A percentile compares a stretch with the other conserved stretches of the same genome.
Conservation (phyloP, 2,888 invertebrate genomes). For the Trypoxylon attenuatum region DNA sequence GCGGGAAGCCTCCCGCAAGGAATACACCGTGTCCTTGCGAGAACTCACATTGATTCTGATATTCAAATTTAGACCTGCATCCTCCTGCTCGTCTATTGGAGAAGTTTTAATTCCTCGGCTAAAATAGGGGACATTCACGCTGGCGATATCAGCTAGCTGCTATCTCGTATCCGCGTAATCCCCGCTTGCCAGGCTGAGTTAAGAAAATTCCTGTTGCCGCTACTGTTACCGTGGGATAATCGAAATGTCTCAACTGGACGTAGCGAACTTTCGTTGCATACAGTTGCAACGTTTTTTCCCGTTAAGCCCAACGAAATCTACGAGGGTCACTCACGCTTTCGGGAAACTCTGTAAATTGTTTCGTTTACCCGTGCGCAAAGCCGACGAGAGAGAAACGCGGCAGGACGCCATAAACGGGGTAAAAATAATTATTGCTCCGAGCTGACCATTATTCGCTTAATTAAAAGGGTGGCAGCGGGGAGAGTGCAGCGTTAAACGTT, state of each 20-base stretch:
- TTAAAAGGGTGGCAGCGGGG: neutral
- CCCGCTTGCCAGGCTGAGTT: slow-evolving; percentile 4
- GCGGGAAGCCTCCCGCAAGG: no score
- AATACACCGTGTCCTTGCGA: neutral
- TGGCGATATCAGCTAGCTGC: neutral
- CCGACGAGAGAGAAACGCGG: neutral
- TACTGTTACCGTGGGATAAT: slow-evolving; percentile 33
- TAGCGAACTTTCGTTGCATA: no score
- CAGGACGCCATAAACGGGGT: neutral
- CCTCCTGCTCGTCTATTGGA: no score
- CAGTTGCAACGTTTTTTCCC: no score
- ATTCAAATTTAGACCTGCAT: no score
- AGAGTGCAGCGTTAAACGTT: neutral
- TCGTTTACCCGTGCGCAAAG: neutral
- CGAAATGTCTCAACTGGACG: no score
- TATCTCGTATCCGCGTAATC: neutral
- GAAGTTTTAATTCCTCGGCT: slow-evolving; percentile 13
- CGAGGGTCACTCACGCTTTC: no score
- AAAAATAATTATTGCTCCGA: neutral
- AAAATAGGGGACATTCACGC: neutral
- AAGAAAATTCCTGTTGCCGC: slow-evolving; percentile 19
- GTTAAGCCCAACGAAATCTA: no score
- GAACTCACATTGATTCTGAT: neutral
- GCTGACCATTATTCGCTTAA: neutral
- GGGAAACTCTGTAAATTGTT: no score